Conservation (phyloP, 2,888 invertebrate species). For the Patella caerulea region DNA sequence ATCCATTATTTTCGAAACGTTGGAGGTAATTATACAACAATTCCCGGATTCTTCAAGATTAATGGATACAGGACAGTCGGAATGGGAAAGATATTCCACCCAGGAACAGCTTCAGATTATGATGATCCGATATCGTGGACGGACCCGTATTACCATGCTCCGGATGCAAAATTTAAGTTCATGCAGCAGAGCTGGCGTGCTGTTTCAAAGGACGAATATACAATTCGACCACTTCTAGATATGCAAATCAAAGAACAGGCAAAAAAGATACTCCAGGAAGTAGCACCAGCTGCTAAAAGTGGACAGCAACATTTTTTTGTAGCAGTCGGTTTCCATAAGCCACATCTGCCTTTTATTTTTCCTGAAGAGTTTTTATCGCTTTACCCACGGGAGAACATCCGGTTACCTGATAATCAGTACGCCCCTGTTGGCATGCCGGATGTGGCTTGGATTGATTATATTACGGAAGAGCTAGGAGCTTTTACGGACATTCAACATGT, state of each 20-base stretch:
- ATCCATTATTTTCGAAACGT: slow-evolving; percentile 33
- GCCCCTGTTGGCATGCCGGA: slow-evolving; percentile 18
- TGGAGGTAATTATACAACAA: slow-evolving; percentile 43
- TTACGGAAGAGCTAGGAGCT: neutral
- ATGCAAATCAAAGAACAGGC: slow-evolving; percentile 35
- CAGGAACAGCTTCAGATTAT: slow-evolving; percentile 12
- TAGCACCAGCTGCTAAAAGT: slow-evolving; percentile 25
- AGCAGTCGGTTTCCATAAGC: slow-evolving; percentile 46
- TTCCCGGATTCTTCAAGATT: slow-evolving; percentile 44
- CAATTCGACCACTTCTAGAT: slow-evolving; percentile 32
- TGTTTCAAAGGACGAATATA: slow-evolving; percentile 32
- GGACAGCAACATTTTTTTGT: slow-evolving; percentile 41
- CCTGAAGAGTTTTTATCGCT: slow-evolving; percentile 34
- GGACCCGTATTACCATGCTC: slow-evolving; percentile 8
- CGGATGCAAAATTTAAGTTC: neutral
- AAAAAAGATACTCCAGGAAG: slow-evolving; percentile 26
- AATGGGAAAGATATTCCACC: slow-evolving; percentile 37
- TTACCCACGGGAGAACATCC: slow-evolving; percentile 31
- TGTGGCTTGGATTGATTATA: slow-evolving; percentile 17
- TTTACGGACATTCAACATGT: slow-evolving; percentile 31
- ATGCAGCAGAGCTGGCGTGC: slow-evolving; percentile 25
- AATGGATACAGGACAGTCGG: slow-evolving; percentile 38
- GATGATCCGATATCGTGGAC: slow-evolving; percentile 26
- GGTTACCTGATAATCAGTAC: slow-evolving; percentile 18
- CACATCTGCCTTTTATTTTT: slow-evolving; percentile 44